Evolutionary conservation across 1,140 invertebrate species (phyloP).

Genomic region (Atta cephalotes): DNA sequence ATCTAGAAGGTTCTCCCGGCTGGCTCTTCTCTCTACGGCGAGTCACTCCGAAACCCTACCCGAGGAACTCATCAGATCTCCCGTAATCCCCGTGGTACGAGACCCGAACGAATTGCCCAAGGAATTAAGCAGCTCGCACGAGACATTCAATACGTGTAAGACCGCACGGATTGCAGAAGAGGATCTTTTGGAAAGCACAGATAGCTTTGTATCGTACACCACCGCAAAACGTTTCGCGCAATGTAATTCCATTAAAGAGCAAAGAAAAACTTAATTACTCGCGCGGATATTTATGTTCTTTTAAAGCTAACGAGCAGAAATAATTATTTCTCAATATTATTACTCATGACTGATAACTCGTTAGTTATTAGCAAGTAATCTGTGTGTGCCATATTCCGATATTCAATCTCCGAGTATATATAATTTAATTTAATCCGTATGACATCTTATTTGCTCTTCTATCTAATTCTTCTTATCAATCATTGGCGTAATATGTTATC

Average conservation of each 20-base stretch:
- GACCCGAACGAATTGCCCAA: constrained; percentile 81
- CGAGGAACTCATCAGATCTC: constrained; percentile 84
- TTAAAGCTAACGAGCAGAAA: neutral
- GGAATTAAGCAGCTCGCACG: constrained; percentile 80
- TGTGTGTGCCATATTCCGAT: neutral
- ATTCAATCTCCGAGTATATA: neutral
- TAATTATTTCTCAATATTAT: constrained; percentile 28
- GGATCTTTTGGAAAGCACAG: constrained; percentile 41
- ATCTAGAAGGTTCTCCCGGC: constrained; percentile 73
- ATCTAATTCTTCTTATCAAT: neutral
- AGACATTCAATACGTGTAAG: constrained; percentile 65
- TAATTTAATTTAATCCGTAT: constrained; percentile 20
- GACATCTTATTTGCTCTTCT: neutral
- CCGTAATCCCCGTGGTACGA: constrained; percentile 83
- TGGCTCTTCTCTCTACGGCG: constrained; percentile 75
- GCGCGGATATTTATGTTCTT: neutral
- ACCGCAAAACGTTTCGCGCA: constrained; percentile 10
- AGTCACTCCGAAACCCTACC: constrained; percentile 76
- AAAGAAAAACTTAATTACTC: neutral
- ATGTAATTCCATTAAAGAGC: constrained; percentile 27
- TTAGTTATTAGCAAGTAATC: constrained; percentile 12
- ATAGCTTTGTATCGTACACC: neutral
- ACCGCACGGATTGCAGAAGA: constrained; percentile 22
- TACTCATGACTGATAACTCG: neutral
- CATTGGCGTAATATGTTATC: neutral